Evolutionary conservation across 2,113 vertebrate genomes (phyloP).

Genomic region (Strix uralensis): DNA sequence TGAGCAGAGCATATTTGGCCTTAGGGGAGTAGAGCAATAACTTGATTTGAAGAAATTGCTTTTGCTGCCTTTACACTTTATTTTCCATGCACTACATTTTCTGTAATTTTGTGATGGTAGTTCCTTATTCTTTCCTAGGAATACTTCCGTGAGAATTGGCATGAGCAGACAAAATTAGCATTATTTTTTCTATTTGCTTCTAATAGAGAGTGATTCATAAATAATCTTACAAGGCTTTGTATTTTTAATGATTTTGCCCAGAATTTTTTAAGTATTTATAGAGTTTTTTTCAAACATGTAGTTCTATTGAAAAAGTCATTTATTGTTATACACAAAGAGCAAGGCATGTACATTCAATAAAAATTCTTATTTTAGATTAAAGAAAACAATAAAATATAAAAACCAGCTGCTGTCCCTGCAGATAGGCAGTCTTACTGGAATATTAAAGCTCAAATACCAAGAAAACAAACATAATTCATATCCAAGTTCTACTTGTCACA

Average conservation of each 20-base stretch:
- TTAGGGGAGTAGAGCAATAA: not conserved
- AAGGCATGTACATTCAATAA: conserved; percentile 25
- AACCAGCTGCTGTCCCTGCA: not conserved
- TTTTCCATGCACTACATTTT: not conserved
- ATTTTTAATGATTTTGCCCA: conserved; percentile 10
- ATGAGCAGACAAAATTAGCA: not conserved
- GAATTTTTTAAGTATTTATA: not conserved
- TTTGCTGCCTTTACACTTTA: not conserved
- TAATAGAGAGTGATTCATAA: not conserved
- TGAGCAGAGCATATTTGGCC: not conserved
- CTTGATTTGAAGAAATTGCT: not conserved
- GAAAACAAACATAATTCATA: not conserved
- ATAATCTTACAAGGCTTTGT: not conserved
- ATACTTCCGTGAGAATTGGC: not conserved
- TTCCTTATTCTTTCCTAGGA: not conserved
- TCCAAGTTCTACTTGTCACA: not conserved
- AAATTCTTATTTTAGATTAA: conserved; percentile 47
- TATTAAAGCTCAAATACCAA: not conserved
- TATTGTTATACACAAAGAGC: conserved; percentile 12
- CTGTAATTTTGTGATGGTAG: not conserved
- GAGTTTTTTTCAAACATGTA: not conserved
- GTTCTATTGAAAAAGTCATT: conserved; percentile 9
- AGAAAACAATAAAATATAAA: conserved; percentile 5
- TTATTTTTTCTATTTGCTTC: not conserved
- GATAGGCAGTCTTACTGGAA: not conserved